Evolutionary conservation across 2,797 vertebrate species (phyloP).

Genomic region (Caiman crocodilus): DNA sequence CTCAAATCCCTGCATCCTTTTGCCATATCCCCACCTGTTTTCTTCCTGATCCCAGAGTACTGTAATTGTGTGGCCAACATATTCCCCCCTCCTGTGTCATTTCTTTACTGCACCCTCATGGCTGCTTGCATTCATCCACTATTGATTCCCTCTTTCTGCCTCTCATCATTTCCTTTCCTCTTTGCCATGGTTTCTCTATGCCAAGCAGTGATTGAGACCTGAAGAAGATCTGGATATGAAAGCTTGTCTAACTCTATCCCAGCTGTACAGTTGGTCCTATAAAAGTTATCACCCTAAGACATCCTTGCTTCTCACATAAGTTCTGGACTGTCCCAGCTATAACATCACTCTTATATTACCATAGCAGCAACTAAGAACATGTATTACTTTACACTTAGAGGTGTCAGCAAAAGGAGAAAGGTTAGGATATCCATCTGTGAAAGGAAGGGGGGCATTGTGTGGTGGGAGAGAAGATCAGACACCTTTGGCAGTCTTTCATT

Average conservation of each 20-base stretch:
- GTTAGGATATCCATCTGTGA: neutral
- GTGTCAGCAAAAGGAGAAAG: neutral
- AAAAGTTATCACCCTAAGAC: no score
- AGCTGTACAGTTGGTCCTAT: no score
- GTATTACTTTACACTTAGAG: neutral
- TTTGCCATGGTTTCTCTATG: neutral
- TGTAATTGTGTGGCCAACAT: accelerated
- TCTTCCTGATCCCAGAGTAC: neutral
- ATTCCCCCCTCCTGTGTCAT: neutral
- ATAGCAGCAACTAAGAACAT: no score
- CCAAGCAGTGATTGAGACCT: neutral
- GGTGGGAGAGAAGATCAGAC: neutral
- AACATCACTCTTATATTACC: no score
- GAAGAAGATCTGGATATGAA: no score
- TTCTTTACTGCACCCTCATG: neutral
- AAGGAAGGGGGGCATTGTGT: neutral
- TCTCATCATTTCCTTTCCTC: neutral
- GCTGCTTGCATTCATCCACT: neutral
- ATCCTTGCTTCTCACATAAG: no score
- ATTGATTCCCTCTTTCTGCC: neutral
- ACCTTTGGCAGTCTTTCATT: neutral
- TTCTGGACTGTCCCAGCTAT: no score
- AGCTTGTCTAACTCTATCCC: no score
- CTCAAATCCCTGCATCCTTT: neutral
- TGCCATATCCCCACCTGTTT: neutral